A percentile compares a stretch with the other conserved stretches of the same genome.
phyloP scores from a whole-genome alignment of 2,888 invertebrate genomes.

The Eubasilissa splendida region DNA sequence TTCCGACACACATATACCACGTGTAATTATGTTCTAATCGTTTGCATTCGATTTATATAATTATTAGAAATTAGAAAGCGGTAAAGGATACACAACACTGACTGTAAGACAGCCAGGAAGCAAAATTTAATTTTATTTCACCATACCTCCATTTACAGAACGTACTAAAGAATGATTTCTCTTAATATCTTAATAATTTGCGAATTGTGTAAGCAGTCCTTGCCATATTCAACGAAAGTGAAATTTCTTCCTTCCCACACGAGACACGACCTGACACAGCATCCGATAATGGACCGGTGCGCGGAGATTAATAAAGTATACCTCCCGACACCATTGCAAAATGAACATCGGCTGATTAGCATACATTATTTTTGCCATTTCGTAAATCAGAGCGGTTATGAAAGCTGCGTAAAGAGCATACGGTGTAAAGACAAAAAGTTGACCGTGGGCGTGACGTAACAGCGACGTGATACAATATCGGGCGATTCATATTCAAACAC shows the following conservation, averaged over 20 bases:
- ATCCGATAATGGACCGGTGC: slow-evolving; percentile 9
- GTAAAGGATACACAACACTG: too few relatives aligned
- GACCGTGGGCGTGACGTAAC: slow-evolving; percentile 35
- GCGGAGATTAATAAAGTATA: slow-evolving; percentile 13
- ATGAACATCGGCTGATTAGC: slow-evolving; percentile 19
- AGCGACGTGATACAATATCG: slow-evolving; percentile 20
- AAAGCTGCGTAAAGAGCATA: slow-evolving; percentile 22
- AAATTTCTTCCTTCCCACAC: slow-evolving; percentile 54
- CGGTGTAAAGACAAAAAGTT: slow-evolving; percentile 17
- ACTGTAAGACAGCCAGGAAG: too few relatives aligned
- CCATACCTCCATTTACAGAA: neutral
- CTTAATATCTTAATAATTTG: slow-evolving; percentile 36
- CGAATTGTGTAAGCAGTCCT: slow-evolving; percentile 55
- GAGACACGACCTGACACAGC: slow-evolving; percentile 15
- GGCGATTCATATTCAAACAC: slow-evolving; percentile 30
- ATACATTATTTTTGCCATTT: slow-evolving; percentile 24
- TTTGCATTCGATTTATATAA: too few relatives aligned
- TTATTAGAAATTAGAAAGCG: too few relatives aligned
- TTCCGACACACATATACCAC: too few relatives aligned
- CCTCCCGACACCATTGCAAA: slow-evolving; percentile 23
- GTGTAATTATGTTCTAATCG: too few relatives aligned
- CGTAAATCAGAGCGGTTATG: slow-evolving; percentile 33
- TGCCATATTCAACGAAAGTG: slow-evolving; percentile 57
- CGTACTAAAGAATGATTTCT: slow-evolving; percentile 21
- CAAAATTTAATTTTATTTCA: too few relatives aligned